These are phyloP conservation scores for Eristalinus aeneus DNA, from an alignment of 2,888 invertebrate genomes.

Conservation along the genomic window DNA sequence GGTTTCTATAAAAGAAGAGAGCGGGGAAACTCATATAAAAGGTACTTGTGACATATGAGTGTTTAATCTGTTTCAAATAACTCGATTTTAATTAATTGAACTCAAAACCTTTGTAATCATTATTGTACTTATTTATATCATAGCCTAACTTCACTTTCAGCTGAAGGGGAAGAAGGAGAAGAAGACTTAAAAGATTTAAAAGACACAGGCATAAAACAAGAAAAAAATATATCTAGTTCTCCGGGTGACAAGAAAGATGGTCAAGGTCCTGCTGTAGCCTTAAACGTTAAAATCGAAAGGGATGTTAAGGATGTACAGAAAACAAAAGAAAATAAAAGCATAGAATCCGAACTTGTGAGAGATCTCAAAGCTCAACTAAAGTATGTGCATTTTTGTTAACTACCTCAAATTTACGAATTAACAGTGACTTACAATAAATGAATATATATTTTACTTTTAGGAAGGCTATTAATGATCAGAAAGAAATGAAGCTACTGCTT, in stretches of 20 bases:
- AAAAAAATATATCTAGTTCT: constrained; percentile 79
- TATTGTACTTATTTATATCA: not conserved
- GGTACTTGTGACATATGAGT: constrained; percentile 59
- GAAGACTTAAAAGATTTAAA: constrained; percentile 78
- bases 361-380: constrained; percentile 96
- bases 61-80: too few species aligned
- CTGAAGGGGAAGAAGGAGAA: constrained; percentile 78
- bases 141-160: constrained; percentile 49
- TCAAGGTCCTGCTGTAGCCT: constrained; percentile 74
- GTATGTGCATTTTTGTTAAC: constrained; percentile 82
- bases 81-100: too few species aligned
- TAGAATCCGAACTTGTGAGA: constrained; percentile 83
- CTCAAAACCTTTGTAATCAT: not conserved
- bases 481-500: constrained; percentile 94
- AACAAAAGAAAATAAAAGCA: constrained; percentile 84
- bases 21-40: constrained; percentile 75
- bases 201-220: constrained; percentile 80
- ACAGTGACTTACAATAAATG: not conserved
- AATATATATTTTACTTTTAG: constrained; percentile 80
- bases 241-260: constrained; percentile 83
- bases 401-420: not conserved
- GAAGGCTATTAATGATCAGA: constrained; percentile 95
- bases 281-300: constrained; percentile 84
- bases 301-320: constrained; percentile 84
- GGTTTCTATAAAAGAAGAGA: constrained; percentile 83